phyloP scores from a whole-genome alignment of 2,888 invertebrate species.

The Cyclophora albipunctata region DNA sequence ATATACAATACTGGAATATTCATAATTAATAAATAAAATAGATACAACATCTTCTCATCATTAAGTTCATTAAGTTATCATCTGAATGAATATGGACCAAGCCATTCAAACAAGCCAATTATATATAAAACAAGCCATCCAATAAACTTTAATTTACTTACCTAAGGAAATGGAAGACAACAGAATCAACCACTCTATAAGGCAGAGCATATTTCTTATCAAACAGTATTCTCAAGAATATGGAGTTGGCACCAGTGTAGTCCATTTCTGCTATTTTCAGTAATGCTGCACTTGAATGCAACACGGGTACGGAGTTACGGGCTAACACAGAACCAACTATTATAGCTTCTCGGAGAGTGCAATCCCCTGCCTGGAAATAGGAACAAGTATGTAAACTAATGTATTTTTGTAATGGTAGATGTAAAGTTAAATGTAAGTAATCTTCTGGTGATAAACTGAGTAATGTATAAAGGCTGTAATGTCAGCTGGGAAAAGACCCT shows the following conservation, averaged over 20 bases:
- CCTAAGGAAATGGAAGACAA: conserved; percentile 95
- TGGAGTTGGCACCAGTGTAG: conserved; percentile 96
- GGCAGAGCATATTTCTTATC: conserved; percentile 99
- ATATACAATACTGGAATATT: neutral
- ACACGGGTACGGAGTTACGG: conserved; percentile 92
- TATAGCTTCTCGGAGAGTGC: conserved; percentile 95
- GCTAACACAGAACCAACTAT: conserved; percentile 94
- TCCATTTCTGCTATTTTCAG: conserved; percentile 98
- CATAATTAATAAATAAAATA: neutral
- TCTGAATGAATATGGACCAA: no score
- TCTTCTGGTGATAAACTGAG: no score
- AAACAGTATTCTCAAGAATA: conserved; percentile 93
- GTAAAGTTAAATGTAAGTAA: no score
- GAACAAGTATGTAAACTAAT: neutral
- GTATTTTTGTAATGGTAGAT: no score
- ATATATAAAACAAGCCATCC: no score
- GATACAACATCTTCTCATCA: no score
- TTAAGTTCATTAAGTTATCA: no score
- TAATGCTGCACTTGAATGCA: conserved; percentile 96
- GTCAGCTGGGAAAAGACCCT: no score
- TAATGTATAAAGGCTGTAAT: no score
- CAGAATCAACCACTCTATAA: conserved; percentile 94
- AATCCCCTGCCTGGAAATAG: conserved; percentile 85
- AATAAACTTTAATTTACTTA: conserved; percentile 40
- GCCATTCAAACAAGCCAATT: no score